Evolutionary conservation across 92 coral and sea anemone genomes (phyloP), one percentile per base, ranked within the genome.

Genomic region (Heteractis magnifica): DNA sequence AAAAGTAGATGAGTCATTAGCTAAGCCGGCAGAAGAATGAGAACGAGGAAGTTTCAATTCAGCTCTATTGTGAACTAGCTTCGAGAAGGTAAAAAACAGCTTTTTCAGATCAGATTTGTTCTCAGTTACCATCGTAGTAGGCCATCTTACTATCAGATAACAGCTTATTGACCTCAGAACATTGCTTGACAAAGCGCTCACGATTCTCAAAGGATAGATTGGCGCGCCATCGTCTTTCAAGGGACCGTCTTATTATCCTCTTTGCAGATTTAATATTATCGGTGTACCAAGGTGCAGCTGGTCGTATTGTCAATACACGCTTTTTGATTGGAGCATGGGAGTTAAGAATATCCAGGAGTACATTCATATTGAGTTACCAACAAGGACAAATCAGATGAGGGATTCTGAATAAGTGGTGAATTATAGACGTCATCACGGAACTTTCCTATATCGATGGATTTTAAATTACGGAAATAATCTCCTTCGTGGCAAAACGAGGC

Each of bases 351-450:
- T 87, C 59, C 78, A 81, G 75, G 71, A 88, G 71, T 21, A 77
- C 82, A 52, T 72, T 88, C 87, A 78, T 82, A 87, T 52, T 87
- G 87, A 15, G 65, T 34, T 16, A 77, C 90, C 77, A 82, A 77
- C 18, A 16, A n/a, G 56, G 52, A 79, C 55, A 82, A 58, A 71
- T 65, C 59, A 18, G 56, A 6, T 70, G 48, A 64, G 9, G 16
- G 71, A 16, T 65, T 9, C 19, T 62, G 16, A 5, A 62, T 6
- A 5, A 62, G 19, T 6, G 20, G 5, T 16, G 26, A 62, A 62
- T 16, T 84, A 5, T 49, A 16, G 65, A 84, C 49, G 49, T 84
- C 88, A 23, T 77, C 68, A 41, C 75, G 76, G 6, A 84, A 44
- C 52, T 78, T 52, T 64, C 65, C 70, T 19, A 51, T 78, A 20